These are phyloP conservation scores for Ceratoteleas bidentatus DNA, from an alignment of 1,140 invertebrate species.

Conservation along the genomic window DNA sequence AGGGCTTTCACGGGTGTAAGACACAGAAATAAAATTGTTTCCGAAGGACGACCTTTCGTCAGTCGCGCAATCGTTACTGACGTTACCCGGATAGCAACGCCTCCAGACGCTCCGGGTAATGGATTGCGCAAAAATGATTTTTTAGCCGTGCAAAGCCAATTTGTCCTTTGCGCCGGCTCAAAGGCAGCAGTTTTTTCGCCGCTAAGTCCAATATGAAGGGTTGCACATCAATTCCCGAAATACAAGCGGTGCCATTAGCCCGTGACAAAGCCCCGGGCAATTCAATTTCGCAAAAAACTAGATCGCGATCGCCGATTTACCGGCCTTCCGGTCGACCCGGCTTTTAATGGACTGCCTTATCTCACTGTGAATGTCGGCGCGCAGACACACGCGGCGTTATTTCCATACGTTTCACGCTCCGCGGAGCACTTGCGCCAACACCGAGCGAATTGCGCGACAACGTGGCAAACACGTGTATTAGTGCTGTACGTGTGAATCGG, in stretches of 20 bases:
- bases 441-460: slow-evolving; percentile 38
- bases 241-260: no score
- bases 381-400: slow-evolving; percentile 15
- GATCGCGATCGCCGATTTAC: no score
- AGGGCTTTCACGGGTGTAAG: slow-evolving; percentile 38
- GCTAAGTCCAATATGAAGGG: no score
- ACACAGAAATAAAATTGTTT: slow-evolving; percentile 56
- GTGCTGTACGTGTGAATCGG: slow-evolving; percentile 29
- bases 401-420: slow-evolving; percentile 25
- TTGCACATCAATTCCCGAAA: no score
- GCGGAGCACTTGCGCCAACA: slow-evolving; percentile 39
- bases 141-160: no score
- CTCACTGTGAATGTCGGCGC: slow-evolving; percentile 41
- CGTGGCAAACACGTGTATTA: slow-evolving; percentile 41
- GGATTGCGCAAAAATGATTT: background rate
- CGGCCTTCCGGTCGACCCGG: slow-evolving; percentile 1
- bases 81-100: background rate
- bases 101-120: background rate
- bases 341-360: slow-evolving; percentile 64
- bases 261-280: no score
- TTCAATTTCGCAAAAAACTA: no score
- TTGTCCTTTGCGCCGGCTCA: no score
- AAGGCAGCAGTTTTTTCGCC: no score
- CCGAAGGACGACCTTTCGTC: slow-evolving; percentile 15
- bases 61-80: slow-evolving; percentile 3